phyloP scores from a whole-genome alignment of 2,888 invertebrate species.

The Phorcus lineatus region DNA sequence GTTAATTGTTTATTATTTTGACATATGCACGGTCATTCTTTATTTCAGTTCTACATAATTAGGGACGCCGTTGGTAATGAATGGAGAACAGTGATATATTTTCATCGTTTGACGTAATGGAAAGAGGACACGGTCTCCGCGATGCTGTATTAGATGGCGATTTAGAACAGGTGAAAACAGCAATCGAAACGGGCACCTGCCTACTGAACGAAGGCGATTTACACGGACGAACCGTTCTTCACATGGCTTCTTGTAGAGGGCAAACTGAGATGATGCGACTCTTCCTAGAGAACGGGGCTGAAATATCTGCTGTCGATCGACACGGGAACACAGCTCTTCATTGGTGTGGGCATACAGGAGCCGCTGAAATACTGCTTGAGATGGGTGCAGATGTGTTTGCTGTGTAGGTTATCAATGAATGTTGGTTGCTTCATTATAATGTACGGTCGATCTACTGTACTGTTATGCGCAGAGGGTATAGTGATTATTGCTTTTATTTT shows the following conservation, averaged over 20 bases:
- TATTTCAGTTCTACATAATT: neutral
- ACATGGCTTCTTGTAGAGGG: constrained; percentile 49
- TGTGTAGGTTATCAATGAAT: constrained; percentile 43
- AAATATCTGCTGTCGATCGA: constrained; percentile 43
- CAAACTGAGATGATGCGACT: constrained; percentile 38
- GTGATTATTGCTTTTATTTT: no score
- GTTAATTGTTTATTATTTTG: neutral
- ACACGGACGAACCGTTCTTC: constrained; percentile 45
- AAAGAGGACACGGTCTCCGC: constrained; percentile 39
- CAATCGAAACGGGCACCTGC: constrained; percentile 32
- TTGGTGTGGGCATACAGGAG: constrained; percentile 56
- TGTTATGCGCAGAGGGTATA: no score
- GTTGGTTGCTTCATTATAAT: neutral
- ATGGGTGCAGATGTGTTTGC: constrained; percentile 47
- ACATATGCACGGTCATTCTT: neutral
- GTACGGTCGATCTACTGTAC: no score
- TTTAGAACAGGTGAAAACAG: constrained; percentile 19
- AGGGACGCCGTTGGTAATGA: neutral
- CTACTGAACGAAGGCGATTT: constrained; percentile 39
- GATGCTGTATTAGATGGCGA: constrained; percentile 42
- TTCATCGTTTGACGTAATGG: constrained; percentile 41
- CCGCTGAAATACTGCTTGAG: constrained; percentile 44
- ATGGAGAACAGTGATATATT: constrained; percentile 8
- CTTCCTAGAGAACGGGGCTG: constrained; percentile 46
- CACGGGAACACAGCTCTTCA: constrained; percentile 60